A percentile compares a stretch with the other conserved stretches of the same genome.
These are phyloP conservation scores for Cettia cetti DNA, from an alignment of 2,113 vertebrate species.

Conservation along the genomic window DNA sequence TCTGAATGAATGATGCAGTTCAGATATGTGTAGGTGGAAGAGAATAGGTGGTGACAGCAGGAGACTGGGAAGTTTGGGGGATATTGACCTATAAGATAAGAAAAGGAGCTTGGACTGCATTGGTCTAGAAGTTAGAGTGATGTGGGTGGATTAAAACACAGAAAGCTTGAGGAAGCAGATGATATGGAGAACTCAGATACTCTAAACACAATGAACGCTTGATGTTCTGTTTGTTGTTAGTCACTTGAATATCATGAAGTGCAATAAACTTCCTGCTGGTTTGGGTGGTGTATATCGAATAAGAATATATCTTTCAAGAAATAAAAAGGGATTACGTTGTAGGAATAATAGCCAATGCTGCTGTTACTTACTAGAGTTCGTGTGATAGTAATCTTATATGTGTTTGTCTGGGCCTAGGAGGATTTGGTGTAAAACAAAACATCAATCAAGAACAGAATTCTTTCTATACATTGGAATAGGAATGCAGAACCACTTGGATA, in stretches of 20 bases:
- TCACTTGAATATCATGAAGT: not conserved
- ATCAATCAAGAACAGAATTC: not conserved
- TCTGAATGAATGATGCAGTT: slow-evolving; percentile 3
- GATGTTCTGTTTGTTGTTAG: not conserved
- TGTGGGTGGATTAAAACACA: not conserved
- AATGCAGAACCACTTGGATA: not conserved
- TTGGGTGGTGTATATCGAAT: not conserved
- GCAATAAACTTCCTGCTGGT: not conserved
- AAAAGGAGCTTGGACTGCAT: not conserved
- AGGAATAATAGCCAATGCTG: not conserved
- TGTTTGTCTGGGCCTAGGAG: not conserved
- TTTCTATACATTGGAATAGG: not conserved
- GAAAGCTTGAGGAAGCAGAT: not conserved
- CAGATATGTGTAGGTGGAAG: not conserved
- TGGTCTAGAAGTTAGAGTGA: not conserved
- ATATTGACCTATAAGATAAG: slow-evolving; percentile 1
- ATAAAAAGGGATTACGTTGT: not conserved
- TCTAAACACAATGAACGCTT: not conserved
- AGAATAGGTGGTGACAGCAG: slow-evolving; percentile 17
- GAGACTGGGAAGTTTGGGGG: not conserved
- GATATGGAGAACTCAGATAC: not conserved
- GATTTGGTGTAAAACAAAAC: not conserved
- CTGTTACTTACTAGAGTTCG: not conserved
- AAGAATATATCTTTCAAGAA: not conserved
- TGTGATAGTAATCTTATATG: not conserved